A percentile compares a stretch with the other conserved stretches of the same genome.
Conservation (phyloP, 30 jellyfish, hydroid and myxozoan genomes). For the Pelagia noctiluca region DNA sequence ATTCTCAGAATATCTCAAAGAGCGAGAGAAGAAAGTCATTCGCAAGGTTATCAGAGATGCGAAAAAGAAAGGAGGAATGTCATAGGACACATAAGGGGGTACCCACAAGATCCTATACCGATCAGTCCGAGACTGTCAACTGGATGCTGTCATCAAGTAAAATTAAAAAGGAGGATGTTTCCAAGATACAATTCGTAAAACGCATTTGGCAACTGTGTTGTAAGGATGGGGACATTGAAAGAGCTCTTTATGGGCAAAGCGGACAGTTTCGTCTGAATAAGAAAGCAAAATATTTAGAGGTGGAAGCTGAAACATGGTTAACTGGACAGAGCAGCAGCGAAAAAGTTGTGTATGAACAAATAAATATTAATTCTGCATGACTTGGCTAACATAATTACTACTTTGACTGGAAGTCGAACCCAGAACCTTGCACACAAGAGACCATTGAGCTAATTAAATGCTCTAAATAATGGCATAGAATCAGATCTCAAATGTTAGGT, state of each 20-base stretch:
- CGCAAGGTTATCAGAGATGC: background rate
- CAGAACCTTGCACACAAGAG: no score
- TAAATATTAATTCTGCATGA: no score
- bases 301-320: background rate
- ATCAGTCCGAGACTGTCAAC: slow-evolving; percentile 17
- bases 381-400: no score
- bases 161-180: background rate
- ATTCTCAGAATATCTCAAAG: background rate
- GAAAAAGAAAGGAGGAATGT: slow-evolving; percentile 9
- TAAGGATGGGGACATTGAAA: background rate
- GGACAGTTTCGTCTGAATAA: background rate
- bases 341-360: no score
- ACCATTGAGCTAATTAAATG: no score
- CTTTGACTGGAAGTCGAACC: no score
- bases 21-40: background rate
- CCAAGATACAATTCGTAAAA: background rate
- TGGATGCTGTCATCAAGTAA: background rate
- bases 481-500: no score
- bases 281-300: background rate
- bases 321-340: background rate
- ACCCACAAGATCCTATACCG: background rate
- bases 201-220: background rate
- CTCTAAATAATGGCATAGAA: no score
- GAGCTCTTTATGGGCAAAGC: slow-evolving; percentile 7
- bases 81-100: background rate